These are phyloP conservation scores for Erebia epiphron DNA, from an alignment of 2,888 invertebrate species.

Conservation along the genomic window DNA sequence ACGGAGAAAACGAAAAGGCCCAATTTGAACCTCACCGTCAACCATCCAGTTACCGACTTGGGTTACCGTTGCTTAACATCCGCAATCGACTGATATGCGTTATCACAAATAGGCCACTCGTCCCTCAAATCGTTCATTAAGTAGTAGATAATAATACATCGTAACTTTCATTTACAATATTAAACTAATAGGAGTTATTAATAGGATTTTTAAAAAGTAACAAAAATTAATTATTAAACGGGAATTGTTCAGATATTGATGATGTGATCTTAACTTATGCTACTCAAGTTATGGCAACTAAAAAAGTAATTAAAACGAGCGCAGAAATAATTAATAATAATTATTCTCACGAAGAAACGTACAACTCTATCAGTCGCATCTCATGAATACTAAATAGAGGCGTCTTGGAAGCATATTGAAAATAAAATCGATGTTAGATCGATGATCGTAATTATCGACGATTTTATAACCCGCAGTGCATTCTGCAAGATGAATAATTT, in stretches of 20 bases:
- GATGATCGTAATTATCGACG: constrained; percentile 25
- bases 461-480: constrained; percentile 22
- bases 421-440: constrained; percentile 26
- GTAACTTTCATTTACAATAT: no score
- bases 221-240: not conserved
- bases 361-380: constrained; percentile 26
- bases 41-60: no score
- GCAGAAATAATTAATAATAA: constrained; percentile 21
- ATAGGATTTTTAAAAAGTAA: not conserved
- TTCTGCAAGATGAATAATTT: constrained; percentile 24
- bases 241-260: constrained; percentile 10
- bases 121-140: no score
- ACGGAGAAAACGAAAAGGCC: no score
- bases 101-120: no score
- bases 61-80: no score
- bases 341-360: constrained; percentile 19
- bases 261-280: constrained; percentile 5
- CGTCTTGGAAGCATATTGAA: constrained; percentile 21
- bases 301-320: constrained; percentile 23
- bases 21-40: no score
- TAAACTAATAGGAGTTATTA: no score
- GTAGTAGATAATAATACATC: no score
- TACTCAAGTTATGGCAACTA: constrained; percentile 12
- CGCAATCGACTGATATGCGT: no score
- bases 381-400: constrained; percentile 21